These are phyloP conservation scores for Patella ulyssiponensis DNA, from an alignment of 2,888 invertebrate species.

Conservation along the genomic window DNA sequence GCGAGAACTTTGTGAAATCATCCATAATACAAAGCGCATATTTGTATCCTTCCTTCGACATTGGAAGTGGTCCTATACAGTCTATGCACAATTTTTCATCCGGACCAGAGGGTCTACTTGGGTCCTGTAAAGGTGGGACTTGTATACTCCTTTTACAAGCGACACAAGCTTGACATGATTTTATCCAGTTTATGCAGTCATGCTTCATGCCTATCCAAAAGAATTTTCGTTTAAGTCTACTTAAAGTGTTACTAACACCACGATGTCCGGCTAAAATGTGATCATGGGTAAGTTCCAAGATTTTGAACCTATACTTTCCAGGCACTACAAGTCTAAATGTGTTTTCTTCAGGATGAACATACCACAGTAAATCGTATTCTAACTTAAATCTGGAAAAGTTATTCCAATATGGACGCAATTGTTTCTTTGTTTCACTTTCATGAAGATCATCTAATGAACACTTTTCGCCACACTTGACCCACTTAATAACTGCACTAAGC, in stretches of 20 bases:
- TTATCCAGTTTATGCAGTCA: constrained; percentile 1
- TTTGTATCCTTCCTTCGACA: background rate
- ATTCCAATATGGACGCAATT: no score
- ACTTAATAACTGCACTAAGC: background rate
- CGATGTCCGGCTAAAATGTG: constrained; percentile 1
- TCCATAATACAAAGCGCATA: background rate
- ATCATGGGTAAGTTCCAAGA: background rate
- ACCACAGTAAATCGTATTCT: background rate
- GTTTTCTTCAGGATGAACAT: background rate
- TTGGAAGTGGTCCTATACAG: background rate
- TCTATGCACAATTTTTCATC: background rate
- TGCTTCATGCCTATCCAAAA: background rate
- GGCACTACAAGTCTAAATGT: background rate
- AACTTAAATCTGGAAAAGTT: no score
- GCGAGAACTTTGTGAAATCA: background rate
- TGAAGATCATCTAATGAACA: no score
- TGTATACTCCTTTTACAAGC: background rate
- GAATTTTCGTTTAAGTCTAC: background rate
- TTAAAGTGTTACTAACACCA: background rate
- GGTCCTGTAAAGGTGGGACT: background rate
- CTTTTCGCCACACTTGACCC: background rate
- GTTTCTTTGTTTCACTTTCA: no score
- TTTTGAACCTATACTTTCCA: background rate
- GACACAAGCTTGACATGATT: background rate
- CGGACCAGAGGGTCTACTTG: background rate